These are phyloP conservation scores for Taeniopygia guttata DNA, from an alignment of 2,797 vertebrate species.

Conservation along the genomic window DNA sequence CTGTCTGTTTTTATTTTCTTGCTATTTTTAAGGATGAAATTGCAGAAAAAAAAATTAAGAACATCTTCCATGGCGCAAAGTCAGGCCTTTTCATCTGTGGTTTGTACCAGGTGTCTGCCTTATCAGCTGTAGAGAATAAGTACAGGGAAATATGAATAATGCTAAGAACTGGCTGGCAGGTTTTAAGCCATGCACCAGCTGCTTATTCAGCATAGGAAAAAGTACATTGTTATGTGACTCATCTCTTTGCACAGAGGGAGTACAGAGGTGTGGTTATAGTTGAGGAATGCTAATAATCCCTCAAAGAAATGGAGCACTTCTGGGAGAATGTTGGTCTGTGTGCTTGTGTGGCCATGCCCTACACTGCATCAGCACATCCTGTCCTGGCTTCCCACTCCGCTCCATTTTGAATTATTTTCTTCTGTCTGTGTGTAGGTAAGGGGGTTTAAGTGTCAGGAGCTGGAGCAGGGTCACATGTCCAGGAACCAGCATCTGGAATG, in stretches of 20 bases:
- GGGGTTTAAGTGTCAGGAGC: neutral
- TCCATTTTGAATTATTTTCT: neutral
- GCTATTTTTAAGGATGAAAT: neutral
- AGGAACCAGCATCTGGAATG: neutral
- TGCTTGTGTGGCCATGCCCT: accelerated
- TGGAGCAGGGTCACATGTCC: accelerated
- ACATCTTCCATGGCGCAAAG: neutral
- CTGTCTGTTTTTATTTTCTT: neutral
- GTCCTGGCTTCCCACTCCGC: neutral
- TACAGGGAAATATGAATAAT: neutral
- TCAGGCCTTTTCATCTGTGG: neutral
- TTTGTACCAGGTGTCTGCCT: neutral
- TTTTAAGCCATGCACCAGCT: neutral
- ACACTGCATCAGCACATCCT: neutral
- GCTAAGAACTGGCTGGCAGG: neutral
- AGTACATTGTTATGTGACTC: neutral
- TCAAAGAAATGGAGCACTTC: neutral
- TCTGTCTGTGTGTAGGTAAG: too few relatives aligned
- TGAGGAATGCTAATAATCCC: neutral
- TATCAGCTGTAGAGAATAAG: neutral
- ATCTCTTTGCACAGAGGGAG: neutral
- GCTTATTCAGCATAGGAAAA: neutral
- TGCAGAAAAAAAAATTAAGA: neutral
- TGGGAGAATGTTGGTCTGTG: neutral
- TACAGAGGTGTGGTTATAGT: neutral